These are phyloP conservation scores for Nipponacmea schrenckii DNA, from an alignment of 2,888 invertebrate species.

Conservation along the genomic window DNA sequence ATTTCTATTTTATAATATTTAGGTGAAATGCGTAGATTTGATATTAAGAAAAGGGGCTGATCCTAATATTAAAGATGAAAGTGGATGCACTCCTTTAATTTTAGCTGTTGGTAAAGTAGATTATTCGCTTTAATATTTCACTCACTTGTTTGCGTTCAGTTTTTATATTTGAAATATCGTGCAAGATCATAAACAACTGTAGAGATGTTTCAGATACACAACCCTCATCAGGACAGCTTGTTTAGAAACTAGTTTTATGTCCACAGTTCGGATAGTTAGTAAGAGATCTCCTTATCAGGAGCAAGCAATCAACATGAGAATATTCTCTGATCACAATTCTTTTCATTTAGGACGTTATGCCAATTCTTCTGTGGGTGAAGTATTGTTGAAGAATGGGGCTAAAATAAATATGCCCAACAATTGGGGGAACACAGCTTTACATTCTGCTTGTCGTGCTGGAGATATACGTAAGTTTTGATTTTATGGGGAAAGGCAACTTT, in stretches of 20 bases:
- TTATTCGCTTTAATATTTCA: constrained; percentile 36
- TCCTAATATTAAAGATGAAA: constrained; percentile 36
- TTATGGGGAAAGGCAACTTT: too few relatives aligned
- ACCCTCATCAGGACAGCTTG: too few relatives aligned
- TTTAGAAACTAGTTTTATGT: too few relatives aligned
- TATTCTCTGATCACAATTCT: too few relatives aligned
- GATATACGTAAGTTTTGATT: not conserved
- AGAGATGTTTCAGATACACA: too few relatives aligned
- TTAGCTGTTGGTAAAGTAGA: constrained; percentile 44
- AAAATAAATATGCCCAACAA: not conserved
- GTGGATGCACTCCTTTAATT: constrained; percentile 45
- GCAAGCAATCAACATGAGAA: too few relatives aligned
- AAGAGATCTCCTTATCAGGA: too few relatives aligned
- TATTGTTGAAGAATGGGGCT: not conserved
- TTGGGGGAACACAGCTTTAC: not conserved
- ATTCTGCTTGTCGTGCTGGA: not conserved
- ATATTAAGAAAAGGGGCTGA: constrained; percentile 38
- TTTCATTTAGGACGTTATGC: not conserved
- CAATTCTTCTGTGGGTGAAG: not conserved
- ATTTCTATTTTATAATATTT: constrained; percentile 6
- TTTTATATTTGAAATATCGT: too few relatives aligned
- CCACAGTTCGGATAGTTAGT: too few relatives aligned
- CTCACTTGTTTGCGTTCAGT: too few relatives aligned
- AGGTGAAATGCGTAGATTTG: constrained; percentile 41
- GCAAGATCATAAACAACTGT: too few relatives aligned